Base-by-base conservation (phyloP, 2,797 vertebrate species). In the Harpagifer antarcticus region DNA sequence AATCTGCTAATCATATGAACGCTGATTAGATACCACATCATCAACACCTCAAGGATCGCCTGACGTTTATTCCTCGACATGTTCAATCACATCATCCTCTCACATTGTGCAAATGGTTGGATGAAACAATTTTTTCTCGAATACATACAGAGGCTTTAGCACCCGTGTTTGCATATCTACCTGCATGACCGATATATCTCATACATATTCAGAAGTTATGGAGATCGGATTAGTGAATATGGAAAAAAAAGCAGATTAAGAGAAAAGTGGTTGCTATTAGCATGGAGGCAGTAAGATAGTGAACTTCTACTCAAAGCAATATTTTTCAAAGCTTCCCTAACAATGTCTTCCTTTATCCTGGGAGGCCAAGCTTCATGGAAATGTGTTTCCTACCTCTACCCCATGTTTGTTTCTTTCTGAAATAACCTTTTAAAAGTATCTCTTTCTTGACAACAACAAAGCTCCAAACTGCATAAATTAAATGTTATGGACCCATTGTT, bases 171-270 rank as follows among this genome's bases (percentile, higher is more conserved):
- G 82, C 68, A 71, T 72, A 61, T 83, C 87, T 88, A 82, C 82
- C 69, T 74, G 60, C 66, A 6, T 62, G 65, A 55, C 62, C 77
- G 70, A 81, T 48, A 65, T 79, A 74, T 60, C 66, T 81, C 77
- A 88, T 90, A 77, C 83, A 92, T 91, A 92, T 90, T 89, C 71
- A 89, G 50, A 63, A 79, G 48, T 70, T 58, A 49, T 23, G 48
- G 65, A 63, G 50, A 60, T 48, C 5, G 11, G 49, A 17, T 52
- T 19, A 60, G 60, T 55, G 48, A 72, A 72, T 58, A 45, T 13
- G 12, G 0, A 40, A 50, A 57, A 56, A 72, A 56, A 72, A 65
- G 65, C 17, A 49, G 54, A 82, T 69, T 50, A 50, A 14, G 45
- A 68, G 23, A 57, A 49, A 74, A 47, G 14, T 58, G 54, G 64